A percentile compares a stretch with the other conserved stretches of the same genome.
Conservation (phyloP, 2,797 vertebrate genomes). For the Dendrocincla tyrannina region DNA sequence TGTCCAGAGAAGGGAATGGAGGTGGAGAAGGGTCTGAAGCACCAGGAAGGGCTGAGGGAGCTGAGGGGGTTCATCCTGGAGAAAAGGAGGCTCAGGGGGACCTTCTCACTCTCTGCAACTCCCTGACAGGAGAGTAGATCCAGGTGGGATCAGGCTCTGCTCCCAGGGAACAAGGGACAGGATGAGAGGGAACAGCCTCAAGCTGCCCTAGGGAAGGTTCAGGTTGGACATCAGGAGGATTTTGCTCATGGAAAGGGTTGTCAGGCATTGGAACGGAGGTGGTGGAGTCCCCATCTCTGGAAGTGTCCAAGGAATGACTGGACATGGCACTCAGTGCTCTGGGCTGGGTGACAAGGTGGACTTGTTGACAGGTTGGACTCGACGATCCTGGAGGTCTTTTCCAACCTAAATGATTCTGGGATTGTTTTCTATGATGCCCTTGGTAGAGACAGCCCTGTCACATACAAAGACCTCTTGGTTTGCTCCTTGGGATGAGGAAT, state of each 20-base stretch:
- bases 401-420: rapidly evolving
- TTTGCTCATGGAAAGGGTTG: not conserved
- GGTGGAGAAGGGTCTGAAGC: not conserved
- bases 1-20: rapidly evolving
- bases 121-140: rapidly evolving
- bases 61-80: not conserved
- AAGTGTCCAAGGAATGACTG: not conserved
- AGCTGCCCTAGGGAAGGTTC: not conserved
- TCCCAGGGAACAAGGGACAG: not conserved
- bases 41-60: not conserved
- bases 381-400: rapidly evolving
- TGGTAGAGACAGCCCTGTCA: not conserved
- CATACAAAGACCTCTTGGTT: not conserved
- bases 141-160: rapidly evolving
- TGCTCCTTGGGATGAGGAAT: not conserved
- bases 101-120: rapidly evolving
- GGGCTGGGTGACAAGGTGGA: not conserved
- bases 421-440: rapidly evolving
- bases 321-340: rapidly evolving
- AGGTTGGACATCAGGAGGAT: not conserved
- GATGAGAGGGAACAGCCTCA: not conserved
- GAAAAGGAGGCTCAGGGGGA: not conserved
- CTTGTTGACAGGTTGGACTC: not conserved
- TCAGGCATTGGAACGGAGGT: not conserved
- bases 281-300: not conserved